Base-by-base conservation (phyloP, 2,113 vertebrate species). In the Gulo gulo region DNA sequence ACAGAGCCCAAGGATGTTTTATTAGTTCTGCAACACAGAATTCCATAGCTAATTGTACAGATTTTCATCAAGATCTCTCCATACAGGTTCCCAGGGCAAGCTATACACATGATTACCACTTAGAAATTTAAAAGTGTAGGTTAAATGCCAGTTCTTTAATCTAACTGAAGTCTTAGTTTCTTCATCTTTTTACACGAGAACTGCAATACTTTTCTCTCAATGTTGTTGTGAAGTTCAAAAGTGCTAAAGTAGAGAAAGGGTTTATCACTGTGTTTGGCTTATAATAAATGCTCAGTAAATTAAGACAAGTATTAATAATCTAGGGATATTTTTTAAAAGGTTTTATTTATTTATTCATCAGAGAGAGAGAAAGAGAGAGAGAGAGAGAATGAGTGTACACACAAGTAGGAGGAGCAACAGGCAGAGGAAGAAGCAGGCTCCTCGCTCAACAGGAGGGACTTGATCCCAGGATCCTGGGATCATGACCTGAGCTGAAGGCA, bases 101-200 rank as follows among this genome's bases (percentile, higher is more conserved):
- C 59, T 61, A 76, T 59, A 91, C 13, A 29, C 23, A 92, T 92
- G 57, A 78, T 87, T 83, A 63, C 74, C 74, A n/a, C 16, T n/a
- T 80, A 18, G 21, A 7, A 3, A 74, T 89, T 88, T 95, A 90
- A 78, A 83, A 83, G 16, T 21, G 34, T 52, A 61, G 24, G n/a
- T 78, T 95, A 69, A 93, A 88, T 71, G n/a, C 71, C 55, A 81
- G 11, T 23, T 88, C 7, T 96, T 73, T 93, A 59, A 91, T 95
- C 88, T 81, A 80, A 45, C 67, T 61, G 90, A 78, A 31, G 55
- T 92, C 74, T 57, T 78, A 59, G 21, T 88, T 86, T 97, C n/a
- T 90, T 92, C 47, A 87, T 57, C 31, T 95, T 96, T 76, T 92
- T 95, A 92, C 78, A 74, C 65, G 36, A 20, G 12, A 76, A n/a